phyloP scores from a whole-genome alignment of 1,140 invertebrate genomes.

The Drosophila erecta region DNA sequence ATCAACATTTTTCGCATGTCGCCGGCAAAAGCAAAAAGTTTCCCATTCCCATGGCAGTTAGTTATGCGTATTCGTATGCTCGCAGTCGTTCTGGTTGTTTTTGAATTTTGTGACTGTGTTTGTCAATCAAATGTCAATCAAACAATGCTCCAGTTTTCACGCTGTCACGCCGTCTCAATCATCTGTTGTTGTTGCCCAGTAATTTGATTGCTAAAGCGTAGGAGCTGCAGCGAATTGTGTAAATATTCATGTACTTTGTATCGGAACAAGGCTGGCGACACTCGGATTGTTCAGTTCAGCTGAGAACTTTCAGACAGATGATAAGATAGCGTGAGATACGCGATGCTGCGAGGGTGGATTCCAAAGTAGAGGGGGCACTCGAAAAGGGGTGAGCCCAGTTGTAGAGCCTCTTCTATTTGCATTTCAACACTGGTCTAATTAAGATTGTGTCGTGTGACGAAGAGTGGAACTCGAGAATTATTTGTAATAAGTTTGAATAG shows the following conservation, averaged over 20 bases:
- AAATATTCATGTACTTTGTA: conserved; percentile 82
- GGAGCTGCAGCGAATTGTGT: conserved; percentile 81
- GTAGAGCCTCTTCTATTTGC: neutral
- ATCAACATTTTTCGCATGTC: conserved; percentile 54
- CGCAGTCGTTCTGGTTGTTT: conserved; percentile 24
- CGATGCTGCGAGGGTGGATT: conserved; percentile 61
- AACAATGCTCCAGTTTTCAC: conserved; percentile 72
- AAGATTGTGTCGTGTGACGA: neutral
- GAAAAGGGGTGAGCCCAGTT: neutral
- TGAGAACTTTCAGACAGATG: conserved; percentile 33
- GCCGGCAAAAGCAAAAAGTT: conserved; percentile 5
- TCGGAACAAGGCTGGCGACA: conserved; percentile 54
- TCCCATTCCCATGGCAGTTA: conserved; percentile 45
- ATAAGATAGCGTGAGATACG: conserved; percentile 64
- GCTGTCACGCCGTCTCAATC: conserved; percentile 24
- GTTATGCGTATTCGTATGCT: conserved; percentile 25
- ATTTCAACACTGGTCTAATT: neutral
- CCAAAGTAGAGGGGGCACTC: neutral
- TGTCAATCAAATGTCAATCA: conserved; percentile 82
- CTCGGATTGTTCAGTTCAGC: conserved; percentile 17
- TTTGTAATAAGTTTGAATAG: too few species aligned
- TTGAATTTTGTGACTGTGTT: conserved; percentile 39
- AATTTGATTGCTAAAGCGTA: conserved; percentile 83
- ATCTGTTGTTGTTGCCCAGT: conserved; percentile 43
- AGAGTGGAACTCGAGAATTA: neutral